Conservation (phyloP, 2,797 vertebrate genomes). For the Rhincodon typus region DNA sequence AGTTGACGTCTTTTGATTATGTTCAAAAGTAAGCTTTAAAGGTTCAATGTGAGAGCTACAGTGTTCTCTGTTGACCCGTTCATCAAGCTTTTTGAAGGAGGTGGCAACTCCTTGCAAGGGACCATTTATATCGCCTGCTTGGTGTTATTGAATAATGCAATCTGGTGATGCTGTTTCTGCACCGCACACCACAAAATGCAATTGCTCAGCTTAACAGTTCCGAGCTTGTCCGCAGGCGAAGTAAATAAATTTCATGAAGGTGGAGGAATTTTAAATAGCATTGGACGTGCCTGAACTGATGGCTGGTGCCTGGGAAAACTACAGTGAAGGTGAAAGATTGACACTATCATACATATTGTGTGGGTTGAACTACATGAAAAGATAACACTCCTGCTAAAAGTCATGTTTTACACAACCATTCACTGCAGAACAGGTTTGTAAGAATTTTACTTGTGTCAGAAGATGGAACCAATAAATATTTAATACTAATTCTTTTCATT, state of each 20-base stretch:
- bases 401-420: background rate
- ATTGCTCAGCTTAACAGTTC: background rate
- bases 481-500: background rate
- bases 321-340: constrained; percentile 9
- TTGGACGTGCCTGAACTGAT: background rate
- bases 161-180: background rate
- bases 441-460: background rate
- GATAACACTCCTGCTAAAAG: background rate
- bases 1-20: background rate
- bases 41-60: background rate
- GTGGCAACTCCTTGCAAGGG: background rate
- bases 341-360: background rate
- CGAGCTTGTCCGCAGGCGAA: background rate
- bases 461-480: background rate
- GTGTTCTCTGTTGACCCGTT: background rate
- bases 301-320: constrained; percentile 1
- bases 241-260: background rate
- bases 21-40: background rate
- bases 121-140: background rate
- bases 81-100: background rate
- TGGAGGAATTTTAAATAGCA: background rate
- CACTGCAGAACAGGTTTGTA: background rate
- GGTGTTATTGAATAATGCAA: background rate
- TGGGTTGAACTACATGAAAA: background rate
- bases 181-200: background rate